These are phyloP conservation scores for Malurus melanocephalus DNA, from an alignment of 2,113 vertebrate genomes.

Conservation along the genomic window DNA sequence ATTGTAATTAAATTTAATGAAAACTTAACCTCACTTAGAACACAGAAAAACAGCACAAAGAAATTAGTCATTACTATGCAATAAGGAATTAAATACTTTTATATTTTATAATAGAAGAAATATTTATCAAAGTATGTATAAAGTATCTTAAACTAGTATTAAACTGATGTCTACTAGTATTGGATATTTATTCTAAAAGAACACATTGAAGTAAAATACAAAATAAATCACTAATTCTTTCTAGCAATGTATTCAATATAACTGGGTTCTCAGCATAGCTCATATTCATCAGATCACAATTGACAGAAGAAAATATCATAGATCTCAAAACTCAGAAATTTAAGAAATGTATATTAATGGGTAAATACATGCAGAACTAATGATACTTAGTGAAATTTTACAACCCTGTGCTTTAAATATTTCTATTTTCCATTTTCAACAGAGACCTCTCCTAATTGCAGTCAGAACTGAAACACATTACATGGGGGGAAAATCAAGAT, in stretches of 20 bases:
- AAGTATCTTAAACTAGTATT: background rate
- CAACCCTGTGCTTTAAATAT: background rate
- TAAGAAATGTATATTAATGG: background rate
- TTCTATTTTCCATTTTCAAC: background rate
- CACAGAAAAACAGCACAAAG: background rate
- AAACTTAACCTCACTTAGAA: background rate
- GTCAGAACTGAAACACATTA: background rate
- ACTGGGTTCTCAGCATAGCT: background rate
- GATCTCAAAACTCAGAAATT: background rate
- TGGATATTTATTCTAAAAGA: background rate
- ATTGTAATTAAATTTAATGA: background rate
- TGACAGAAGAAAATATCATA: background rate
- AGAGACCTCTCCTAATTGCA: background rate
- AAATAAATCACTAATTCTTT: background rate
- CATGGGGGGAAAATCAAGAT: background rate
- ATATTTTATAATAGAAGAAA: background rate
- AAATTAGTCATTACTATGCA: background rate
- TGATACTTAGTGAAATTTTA: background rate
- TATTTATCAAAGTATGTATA: background rate
- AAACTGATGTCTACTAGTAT: background rate
- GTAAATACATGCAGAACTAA: background rate
- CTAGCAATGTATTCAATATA: background rate
- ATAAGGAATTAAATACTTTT: background rate
- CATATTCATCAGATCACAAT: background rate
- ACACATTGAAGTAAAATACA: background rate